Conservation (phyloP, 2,113 vertebrate genomes). For the Hypocryptadius cinnamomeus region DNA sequence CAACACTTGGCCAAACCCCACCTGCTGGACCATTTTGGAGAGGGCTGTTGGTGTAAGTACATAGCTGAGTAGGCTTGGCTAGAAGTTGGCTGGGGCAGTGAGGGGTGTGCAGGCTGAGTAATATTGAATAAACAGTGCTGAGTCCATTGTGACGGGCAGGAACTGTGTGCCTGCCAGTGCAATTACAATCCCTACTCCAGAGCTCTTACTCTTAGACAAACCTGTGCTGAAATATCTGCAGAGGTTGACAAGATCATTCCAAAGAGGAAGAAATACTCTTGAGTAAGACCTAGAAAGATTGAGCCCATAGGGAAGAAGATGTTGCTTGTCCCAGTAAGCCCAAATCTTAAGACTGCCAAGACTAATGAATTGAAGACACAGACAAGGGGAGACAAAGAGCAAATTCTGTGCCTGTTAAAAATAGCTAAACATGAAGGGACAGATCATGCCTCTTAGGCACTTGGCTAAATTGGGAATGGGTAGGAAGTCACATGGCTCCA, state of each 20-base stretch:
- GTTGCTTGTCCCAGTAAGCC: not conserved
- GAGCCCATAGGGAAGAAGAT: not conserved
- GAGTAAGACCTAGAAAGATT: not conserved
- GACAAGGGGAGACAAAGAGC: not conserved
- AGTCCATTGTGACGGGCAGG: not conserved
- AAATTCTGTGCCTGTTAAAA: not conserved
- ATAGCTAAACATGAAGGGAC: slow-evolving; percentile 19
- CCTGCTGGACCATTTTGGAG: not conserved
- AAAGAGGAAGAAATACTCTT: not conserved
- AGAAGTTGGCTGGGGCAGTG: not conserved
- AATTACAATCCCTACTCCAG: not conserved
- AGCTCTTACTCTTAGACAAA: not conserved
- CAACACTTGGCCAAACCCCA: not conserved
- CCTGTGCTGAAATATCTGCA: not conserved
- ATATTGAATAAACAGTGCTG: not conserved
- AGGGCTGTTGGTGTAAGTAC: not conserved
- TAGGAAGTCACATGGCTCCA: slow-evolving; percentile 32
- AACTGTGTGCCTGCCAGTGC: not conserved
- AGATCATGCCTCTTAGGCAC: not conserved
- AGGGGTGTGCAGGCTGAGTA: not conserved
- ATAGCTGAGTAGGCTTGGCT: not conserved
- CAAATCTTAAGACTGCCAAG: not conserved
- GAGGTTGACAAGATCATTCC: not conserved
- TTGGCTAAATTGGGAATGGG: slow-evolving; percentile 28
- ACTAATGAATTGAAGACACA: not conserved